A percentile compares a stretch with the other conserved stretches of the same genome.
These are phyloP conservation scores for Dicyrtoma fusca DNA, from an alignment of 2,888 invertebrate species.

Conservation along the genomic window DNA sequence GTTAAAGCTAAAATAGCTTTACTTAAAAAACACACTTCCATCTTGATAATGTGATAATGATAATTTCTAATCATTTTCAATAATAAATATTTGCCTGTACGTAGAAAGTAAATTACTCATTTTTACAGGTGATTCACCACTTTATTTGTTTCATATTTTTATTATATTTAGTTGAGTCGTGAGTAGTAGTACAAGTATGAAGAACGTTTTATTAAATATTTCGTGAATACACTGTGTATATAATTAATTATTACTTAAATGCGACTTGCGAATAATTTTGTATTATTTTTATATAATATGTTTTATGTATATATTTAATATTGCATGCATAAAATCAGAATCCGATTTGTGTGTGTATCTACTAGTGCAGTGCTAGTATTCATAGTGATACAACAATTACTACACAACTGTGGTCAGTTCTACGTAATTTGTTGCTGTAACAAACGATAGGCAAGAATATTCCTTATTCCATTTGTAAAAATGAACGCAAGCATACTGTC, in stretches of 20 bases:
- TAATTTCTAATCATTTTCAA: not conserved
- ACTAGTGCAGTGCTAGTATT: too few species aligned
- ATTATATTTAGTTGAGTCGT: not conserved
- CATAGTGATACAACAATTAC: too few species aligned
- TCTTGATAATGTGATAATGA: not conserved
- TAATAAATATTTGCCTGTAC: not conserved
- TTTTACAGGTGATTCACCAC: not conserved
- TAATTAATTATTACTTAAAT: not conserved
- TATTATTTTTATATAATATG: not conserved
- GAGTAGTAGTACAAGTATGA: constrained; percentile 1
- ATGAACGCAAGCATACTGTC: too few species aligned
- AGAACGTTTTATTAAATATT: not conserved
- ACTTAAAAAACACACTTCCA: too few species aligned
- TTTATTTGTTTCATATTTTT: constrained; percentile 1
- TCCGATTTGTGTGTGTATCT: too few species aligned
- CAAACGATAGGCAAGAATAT: too few species aligned
- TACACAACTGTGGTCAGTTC: too few species aligned
- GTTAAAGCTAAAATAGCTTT: too few species aligned
- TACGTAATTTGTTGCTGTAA: too few species aligned
- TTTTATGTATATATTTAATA: not conserved
- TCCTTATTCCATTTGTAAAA: too few species aligned
- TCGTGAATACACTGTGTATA: not conserved
- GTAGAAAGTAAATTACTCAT: not conserved
- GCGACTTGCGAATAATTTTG: not conserved
- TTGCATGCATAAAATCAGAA: not conserved